phyloP scores from a whole-genome alignment of 2,113 vertebrate species.

The Panthera uncia region DNA sequence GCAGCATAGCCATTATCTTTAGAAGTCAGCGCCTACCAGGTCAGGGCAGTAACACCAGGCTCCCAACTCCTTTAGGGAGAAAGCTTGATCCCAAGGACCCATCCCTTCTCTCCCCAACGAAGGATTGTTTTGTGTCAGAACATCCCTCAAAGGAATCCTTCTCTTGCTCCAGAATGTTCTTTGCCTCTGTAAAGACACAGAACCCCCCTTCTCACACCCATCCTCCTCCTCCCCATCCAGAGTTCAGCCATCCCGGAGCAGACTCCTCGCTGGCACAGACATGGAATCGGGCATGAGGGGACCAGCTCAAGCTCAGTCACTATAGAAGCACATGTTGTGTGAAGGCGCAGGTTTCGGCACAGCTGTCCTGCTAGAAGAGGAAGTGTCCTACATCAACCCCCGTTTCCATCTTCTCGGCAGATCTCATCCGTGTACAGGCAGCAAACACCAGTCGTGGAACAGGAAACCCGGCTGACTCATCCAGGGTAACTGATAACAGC shows the following conservation, averaged over 20 bases:
- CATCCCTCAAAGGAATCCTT: neutral
- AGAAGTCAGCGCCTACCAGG: conserved; percentile 44
- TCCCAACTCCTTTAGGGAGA: fast-evolving
- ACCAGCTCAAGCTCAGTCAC: fast-evolving
- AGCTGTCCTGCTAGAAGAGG: neutral
- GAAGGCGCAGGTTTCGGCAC: neutral
- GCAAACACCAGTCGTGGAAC: neutral
- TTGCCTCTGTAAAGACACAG: fast-evolving
- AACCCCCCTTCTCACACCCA: conserved; percentile 50
- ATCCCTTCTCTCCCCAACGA: conserved; percentile 59
- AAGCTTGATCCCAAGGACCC: conserved; percentile 43
- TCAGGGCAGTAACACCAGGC: fast-evolving
- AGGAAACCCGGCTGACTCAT: neutral
- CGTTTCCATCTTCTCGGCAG: neutral
- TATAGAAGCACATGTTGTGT: neutral
- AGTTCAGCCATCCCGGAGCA: neutral
- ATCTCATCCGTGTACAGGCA: neutral
- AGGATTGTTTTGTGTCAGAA: neutral
- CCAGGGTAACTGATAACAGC: neutral
- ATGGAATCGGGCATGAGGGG: neutral
- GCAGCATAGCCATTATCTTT: neutral
- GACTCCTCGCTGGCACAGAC: conserved; percentile 67
- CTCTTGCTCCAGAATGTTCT: conserved; percentile 73
- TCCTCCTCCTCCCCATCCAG: conserved; percentile 21
- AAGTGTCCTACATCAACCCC: neutral